A percentile compares a stretch with the other conserved stretches of the same genome.
Evolutionary conservation across 2,113 vertebrate species (phyloP).

Genomic region (Sorex fumeus): DNA sequence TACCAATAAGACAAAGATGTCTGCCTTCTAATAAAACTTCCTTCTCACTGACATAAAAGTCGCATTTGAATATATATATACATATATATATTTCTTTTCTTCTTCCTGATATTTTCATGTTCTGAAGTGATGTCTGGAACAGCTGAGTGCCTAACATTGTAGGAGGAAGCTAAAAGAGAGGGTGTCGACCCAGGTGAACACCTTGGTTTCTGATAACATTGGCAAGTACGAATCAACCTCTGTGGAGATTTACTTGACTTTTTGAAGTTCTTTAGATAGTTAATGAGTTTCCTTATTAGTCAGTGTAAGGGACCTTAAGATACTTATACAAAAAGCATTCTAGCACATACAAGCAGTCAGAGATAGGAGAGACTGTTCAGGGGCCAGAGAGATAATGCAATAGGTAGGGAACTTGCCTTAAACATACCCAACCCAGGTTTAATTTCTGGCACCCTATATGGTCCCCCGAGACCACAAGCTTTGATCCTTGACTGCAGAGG

Average conservation of each 20-base stretch:
- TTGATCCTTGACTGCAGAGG: no score
- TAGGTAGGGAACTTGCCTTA: no score
- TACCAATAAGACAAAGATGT: constrained; percentile 10
- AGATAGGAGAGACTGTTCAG: background rate
- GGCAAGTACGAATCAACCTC: constrained; percentile 1
- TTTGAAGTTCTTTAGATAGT: constrained; percentile 4
- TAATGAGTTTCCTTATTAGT: background rate
- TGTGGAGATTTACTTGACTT: constrained; percentile 34
- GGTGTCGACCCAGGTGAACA: background rate
- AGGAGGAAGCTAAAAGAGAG: constrained; percentile 12
- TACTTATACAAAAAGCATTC: background rate
- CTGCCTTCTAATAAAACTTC: constrained; percentile 26
- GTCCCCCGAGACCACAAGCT: no score
- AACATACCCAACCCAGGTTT: no score
- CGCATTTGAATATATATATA: background rate
- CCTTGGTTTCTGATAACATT: background rate
- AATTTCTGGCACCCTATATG: no score
- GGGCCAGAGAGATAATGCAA: no score
- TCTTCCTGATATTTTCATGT: constrained; percentile 19
- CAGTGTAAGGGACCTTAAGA: background rate
- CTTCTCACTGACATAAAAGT: background rate
- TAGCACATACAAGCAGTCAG: background rate
- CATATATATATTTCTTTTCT: background rate
- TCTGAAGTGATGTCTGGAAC: background rate
- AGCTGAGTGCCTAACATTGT: background rate